A percentile compares a stretch with the other conserved stretches of the same genome.
Conservation (phyloP, 1,140 invertebrate genomes). For the Streblospio benedicti region DNA sequence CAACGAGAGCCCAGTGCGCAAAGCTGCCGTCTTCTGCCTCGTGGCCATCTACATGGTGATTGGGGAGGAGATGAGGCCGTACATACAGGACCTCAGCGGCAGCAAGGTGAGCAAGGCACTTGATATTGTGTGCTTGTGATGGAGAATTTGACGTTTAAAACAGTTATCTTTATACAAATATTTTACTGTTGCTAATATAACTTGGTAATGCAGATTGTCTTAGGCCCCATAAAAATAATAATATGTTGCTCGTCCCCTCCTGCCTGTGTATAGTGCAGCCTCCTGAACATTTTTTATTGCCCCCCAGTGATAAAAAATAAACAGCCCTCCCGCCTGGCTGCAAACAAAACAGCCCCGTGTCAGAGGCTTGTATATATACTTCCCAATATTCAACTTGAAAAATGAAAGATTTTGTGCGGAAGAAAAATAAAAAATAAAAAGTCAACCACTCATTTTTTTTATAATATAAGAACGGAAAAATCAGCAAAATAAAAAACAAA, state of each 20-base stretch:
- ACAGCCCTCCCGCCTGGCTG: too few relatives aligned
- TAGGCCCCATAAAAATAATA: not conserved
- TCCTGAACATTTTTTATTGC: too few relatives aligned
- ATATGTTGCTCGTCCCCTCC: not conserved
- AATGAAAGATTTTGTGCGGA: too few relatives aligned
- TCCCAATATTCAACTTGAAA: too few relatives aligned
- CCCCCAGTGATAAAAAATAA: too few relatives aligned
- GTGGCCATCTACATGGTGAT: conserved; percentile 79
- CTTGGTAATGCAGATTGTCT: not conserved
- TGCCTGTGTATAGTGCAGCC: too few relatives aligned
- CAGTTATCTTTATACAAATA: not conserved
- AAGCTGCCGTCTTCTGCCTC: conserved; percentile 90
- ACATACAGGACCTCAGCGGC: conserved; percentile 66
- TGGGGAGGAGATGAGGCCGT: conserved; percentile 74
- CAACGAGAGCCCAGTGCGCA: conserved; percentile 76
- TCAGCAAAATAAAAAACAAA: too few relatives aligned
- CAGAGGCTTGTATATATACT: too few relatives aligned
- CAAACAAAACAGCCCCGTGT: too few relatives aligned
- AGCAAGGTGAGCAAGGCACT: conserved; percentile 58
- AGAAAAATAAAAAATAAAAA: too few relatives aligned
- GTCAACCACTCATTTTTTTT: too few relatives aligned
- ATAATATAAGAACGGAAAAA: too few relatives aligned
- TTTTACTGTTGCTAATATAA: not conserved
- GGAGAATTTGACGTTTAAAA: not conserved
- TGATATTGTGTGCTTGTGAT: not conserved